Percentiles rank a stretch among this genome's conserved stretches.
Evolutionary conservation across 2,888 invertebrate species (phyloP).

Genomic region (Nesidiocoris tenuis): DNA sequence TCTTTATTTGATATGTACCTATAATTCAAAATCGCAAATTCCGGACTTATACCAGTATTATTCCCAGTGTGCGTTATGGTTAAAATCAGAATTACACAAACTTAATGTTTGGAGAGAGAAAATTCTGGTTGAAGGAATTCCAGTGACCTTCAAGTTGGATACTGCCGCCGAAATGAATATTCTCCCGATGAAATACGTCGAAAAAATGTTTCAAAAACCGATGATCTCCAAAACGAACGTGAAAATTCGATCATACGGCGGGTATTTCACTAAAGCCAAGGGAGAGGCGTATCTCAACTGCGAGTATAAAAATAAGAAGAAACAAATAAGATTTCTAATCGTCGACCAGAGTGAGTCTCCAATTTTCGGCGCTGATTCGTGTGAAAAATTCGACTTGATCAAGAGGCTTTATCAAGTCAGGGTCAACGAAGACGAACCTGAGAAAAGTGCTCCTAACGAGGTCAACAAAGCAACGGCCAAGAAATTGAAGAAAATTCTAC

Average conservation of each 20-base stretch:
- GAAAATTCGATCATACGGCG: neutral
- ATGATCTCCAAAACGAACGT: neutral
- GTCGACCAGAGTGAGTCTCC: neutral
- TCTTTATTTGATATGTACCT: too few species aligned
- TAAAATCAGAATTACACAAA: too few species aligned
- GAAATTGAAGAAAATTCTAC: too few species aligned
- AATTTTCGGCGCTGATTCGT: neutral
- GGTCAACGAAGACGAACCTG: too few species aligned
- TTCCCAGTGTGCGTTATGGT: too few species aligned
- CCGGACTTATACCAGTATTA: too few species aligned
- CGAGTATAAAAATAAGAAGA: neutral
- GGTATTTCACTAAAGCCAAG: neutral
- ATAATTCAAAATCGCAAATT: too few species aligned
- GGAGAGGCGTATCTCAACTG: neutral
- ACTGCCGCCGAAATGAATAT: neutral
- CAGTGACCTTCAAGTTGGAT: slow-evolving; percentile 1
- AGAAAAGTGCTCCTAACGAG: too few species aligned
- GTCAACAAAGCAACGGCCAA: too few species aligned
- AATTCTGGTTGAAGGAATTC: neutral
- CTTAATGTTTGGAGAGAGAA: neutral
- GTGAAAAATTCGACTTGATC: neutral
- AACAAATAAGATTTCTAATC: neutral
- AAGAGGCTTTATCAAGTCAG: too few species aligned
- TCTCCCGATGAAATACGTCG: neutral
- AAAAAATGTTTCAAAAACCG: neutral